phyloP scores from a whole-genome alignment of 1,140 invertebrate species.

The Riptortus pedestris region DNA sequence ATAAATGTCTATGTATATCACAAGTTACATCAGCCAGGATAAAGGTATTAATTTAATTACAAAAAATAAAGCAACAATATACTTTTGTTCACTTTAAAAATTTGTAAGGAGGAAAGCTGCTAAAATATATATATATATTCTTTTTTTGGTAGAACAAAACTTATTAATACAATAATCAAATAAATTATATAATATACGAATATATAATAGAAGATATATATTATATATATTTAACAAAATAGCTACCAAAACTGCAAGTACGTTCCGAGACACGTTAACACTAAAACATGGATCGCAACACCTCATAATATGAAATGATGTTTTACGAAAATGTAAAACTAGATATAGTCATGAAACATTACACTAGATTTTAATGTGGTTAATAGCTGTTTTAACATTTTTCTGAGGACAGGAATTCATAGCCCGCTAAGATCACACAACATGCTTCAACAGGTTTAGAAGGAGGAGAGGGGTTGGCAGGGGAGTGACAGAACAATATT shows the following conservation, averaged over 20 bases:
- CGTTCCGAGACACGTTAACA: neutral
- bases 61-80: neutral
- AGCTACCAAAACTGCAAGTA: slow-evolving; percentile 2
- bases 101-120: neutral
- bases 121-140: too few species aligned
- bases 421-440: neutral
- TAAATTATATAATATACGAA: neutral
- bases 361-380: neutral
- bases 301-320: neutral
- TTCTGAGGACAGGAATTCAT: neutral
- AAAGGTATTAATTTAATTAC: neutral
- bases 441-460: neutral
- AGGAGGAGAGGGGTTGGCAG: neutral
- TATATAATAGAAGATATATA: neutral
- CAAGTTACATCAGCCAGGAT: neutral
- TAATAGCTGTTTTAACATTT: neutral
- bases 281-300: neutral
- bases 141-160: too few species aligned
- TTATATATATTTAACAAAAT: neutral
- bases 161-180: neutral
- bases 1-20: neutral
- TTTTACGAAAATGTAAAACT: slow-evolving; percentile 6
- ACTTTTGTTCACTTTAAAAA: neutral
- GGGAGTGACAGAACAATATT: neutral
- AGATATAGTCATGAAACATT: slow-evolving; percentile 4